phyloP scores from a whole-genome alignment of 2,113 vertebrate species.

The Otolemur garnettii region DNA sequence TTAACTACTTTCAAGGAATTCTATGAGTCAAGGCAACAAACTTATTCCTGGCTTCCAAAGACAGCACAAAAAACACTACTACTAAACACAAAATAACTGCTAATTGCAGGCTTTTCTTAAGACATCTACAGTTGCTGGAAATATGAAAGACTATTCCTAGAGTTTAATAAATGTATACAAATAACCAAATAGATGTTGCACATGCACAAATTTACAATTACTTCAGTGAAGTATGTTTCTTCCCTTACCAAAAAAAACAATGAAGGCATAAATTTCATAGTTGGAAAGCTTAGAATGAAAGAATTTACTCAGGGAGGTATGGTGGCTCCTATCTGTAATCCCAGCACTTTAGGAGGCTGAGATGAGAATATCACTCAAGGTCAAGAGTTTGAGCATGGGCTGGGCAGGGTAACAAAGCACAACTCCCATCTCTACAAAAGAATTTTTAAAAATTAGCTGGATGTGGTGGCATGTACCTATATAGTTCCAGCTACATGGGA shows the following conservation, averaged over 20 bases:
- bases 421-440: no score
- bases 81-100: not conserved
- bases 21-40: not conserved
- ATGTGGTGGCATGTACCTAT: no score
- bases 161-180: not conserved
- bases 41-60: not conserved
- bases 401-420: no score
- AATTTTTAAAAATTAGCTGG: no score
- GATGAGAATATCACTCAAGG: no score
- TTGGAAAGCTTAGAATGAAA: slow-evolving; percentile 5
- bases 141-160: not conserved
- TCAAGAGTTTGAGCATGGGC: no score
- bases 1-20: not conserved
- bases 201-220: not conserved
- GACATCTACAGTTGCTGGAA: not conserved
- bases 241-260: not conserved
- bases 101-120: slow-evolving; percentile 18
- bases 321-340: no score
- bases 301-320: not conserved
- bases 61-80: not conserved
- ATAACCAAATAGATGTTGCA: not conserved
- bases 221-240: not conserved
- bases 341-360: no score
- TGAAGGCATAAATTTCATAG: slow-evolving; percentile 3
- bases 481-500: no score